Evolutionary conservation across 2,888 invertebrate species (phyloP).

Genomic region (Lepidocyrtoides sp.): DNA sequence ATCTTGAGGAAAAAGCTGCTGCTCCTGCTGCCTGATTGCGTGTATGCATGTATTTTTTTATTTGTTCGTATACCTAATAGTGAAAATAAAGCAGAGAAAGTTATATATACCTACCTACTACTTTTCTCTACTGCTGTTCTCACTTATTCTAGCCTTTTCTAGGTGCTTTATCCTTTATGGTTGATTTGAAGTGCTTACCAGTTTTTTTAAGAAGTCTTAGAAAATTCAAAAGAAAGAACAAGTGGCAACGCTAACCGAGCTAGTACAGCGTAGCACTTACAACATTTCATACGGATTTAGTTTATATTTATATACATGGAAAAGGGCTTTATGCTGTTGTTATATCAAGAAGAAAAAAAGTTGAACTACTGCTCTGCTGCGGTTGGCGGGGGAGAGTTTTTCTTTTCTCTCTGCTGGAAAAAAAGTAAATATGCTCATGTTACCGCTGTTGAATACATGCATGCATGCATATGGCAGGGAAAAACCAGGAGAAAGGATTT

Average conservation of each 20-base stretch:
- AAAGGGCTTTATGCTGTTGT: conserved; percentile 54
- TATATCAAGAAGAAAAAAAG: conserved; percentile 33
- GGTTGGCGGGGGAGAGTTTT: neutral
- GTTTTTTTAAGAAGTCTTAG: neutral
- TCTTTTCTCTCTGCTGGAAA: conserved; percentile 22
- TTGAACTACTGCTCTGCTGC: neutral
- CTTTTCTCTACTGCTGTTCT: neutral
- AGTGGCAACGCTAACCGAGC: conserved; percentile 1
- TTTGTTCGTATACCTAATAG: neutral
- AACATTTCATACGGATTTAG: conserved; percentile 28
- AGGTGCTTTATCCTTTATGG: neutral
- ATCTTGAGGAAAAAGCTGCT: conserved; percentile 17
- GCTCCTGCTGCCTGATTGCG: neutral
- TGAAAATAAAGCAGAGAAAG: conserved; percentile 7
- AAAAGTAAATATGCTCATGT: neutral
- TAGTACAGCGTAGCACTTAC: neutral
- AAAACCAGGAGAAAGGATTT: conserved; percentile 34
- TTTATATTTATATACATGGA: conserved; percentile 41
- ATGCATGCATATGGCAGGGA: conserved; percentile 10
- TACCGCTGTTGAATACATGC: conserved; percentile 15
- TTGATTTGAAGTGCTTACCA: conserved; percentile 19
- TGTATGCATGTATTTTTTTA: neutral
- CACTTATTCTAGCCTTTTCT: neutral
- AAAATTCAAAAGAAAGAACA: conserved; percentile 22
- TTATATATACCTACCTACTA: neutral